phyloP scores from a whole-genome alignment of 1,140 invertebrate species.

The Pachypsylla venusta region DNA sequence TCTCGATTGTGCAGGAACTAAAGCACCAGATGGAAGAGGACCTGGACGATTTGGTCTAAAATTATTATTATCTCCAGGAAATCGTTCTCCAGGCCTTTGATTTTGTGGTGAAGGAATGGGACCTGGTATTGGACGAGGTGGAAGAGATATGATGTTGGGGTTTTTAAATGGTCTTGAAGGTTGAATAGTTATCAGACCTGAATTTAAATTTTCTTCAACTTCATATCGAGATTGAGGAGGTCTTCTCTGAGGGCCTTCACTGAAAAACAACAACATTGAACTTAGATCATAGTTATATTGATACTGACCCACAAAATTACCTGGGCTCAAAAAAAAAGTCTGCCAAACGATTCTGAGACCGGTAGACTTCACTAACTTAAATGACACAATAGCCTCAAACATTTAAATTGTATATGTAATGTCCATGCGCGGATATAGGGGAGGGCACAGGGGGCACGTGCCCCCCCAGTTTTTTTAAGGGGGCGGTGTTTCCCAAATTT shows the following conservation, averaged over 20 bases:
- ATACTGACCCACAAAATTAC: too few relatives aligned
- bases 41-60: not conserved
- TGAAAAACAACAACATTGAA: too few relatives aligned
- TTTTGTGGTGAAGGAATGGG: not conserved
- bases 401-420: too few relatives aligned
- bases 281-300: too few relatives aligned
- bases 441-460: too few relatives aligned
- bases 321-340: too few relatives aligned
- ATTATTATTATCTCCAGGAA: not conserved
- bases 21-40: not conserved
- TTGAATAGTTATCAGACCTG: conserved; percentile 4
- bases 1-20: not conserved
- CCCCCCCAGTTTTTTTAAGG: too few relatives aligned
- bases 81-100: conserved; percentile 3
- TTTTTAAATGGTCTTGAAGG: conserved; percentile 4
- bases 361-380: too few relatives aligned
- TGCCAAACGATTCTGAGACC: too few relatives aligned
- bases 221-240: not conserved
- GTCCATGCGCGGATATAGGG: too few relatives aligned
- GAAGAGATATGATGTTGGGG: not conserved
- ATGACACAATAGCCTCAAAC: too few relatives aligned
- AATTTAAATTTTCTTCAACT: not conserved
- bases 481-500: too few relatives aligned
- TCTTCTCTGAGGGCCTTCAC: conserved; percentile 5
- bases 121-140: not conserved